phyloP scores from a whole-genome alignment of 2,888 invertebrate species.

The Trissolcus japonicus region DNA sequence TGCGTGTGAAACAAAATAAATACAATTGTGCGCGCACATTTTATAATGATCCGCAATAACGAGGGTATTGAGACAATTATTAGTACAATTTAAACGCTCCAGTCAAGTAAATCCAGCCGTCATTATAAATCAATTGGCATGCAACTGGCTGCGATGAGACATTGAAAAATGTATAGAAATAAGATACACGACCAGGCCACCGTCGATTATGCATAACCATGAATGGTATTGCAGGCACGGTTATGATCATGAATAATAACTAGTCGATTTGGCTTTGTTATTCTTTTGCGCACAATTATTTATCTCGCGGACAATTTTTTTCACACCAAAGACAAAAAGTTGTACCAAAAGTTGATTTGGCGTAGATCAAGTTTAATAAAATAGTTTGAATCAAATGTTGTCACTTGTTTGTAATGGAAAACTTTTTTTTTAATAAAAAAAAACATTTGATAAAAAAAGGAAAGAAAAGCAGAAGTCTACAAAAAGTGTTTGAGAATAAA shows the following conservation, averaged over 20 bases:
- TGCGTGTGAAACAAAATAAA: background rate
- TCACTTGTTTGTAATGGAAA: too few species aligned
- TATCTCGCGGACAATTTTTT: too few species aligned
- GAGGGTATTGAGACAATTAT: slow-evolving; percentile 1
- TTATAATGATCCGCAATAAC: too few species aligned
- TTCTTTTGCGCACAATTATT: background rate
- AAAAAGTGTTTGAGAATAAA: background rate
- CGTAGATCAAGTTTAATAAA: too few species aligned
- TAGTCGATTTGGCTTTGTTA: slow-evolving; percentile 8
- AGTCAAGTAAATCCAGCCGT: too few species aligned
- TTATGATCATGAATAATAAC: slow-evolving; percentile 18
- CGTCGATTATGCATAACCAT: slow-evolving; percentile 13
- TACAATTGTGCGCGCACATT: too few species aligned
- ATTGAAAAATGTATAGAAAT: slow-evolving; percentile 7
- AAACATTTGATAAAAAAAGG: too few species aligned
- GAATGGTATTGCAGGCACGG: slow-evolving; percentile 6
- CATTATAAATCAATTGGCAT: slow-evolving; percentile 2
- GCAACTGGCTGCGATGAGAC: background rate
- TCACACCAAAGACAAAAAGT: too few species aligned
- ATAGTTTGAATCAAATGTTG: too few species aligned
- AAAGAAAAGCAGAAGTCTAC: background rate
- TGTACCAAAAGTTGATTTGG: too few species aligned
- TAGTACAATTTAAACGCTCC: background rate
- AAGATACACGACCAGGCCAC: background rate
- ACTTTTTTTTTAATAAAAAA: too few species aligned